Evolutionary conservation across 2,797 vertebrate species (phyloP).

Genomic region (Labroides dimidiatus): DNA sequence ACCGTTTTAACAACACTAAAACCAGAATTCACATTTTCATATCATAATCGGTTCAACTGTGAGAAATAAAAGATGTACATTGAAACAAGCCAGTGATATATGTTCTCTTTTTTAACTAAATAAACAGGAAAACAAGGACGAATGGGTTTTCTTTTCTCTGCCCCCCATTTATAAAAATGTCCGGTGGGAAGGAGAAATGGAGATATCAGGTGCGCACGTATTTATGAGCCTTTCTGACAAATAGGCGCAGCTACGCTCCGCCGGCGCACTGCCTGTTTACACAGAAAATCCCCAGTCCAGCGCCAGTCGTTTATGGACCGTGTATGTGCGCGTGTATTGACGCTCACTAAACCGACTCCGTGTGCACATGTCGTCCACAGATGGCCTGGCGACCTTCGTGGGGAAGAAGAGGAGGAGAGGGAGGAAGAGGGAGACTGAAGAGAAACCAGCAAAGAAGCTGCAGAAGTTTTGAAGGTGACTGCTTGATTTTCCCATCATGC

Average conservation of each 20-base stretch:
- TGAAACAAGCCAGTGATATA: no score
- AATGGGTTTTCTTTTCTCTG: conserved; percentile 5
- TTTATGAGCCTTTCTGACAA: conserved; percentile 97
- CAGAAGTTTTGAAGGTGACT: conserved; percentile 73
- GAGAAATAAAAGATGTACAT: no score
- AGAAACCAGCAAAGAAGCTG: conserved; percentile 13
- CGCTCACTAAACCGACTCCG: no score
- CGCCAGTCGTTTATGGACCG: conserved; percentile 86
- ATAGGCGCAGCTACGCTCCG: conserved; percentile 94
- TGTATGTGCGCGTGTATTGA: conserved; percentile 1
- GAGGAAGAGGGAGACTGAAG: conserved; percentile 16
- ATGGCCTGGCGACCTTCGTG: conserved; percentile 61
- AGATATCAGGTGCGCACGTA: conserved; percentile 94
- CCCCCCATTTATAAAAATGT: conserved; percentile 37
- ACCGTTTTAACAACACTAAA: no score
- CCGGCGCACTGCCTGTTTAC: conserved; percentile 94
- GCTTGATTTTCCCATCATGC: conserved; percentile 35
- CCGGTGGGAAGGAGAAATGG: conserved; percentile 88
- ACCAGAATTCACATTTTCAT: not conserved
- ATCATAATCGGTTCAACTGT: no score
- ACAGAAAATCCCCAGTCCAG: conserved; percentile 92
- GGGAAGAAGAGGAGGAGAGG: not conserved
- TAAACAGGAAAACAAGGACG: conserved; percentile 7
- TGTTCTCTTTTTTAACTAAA: not conserved
- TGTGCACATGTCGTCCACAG: conserved; percentile 20